Percentiles rank a stretch among this genome's conserved stretches.
These are phyloP conservation scores for Campoletis sonorensis DNA, from an alignment of 1,140 invertebrate genomes.

Conservation along the genomic window DNA sequence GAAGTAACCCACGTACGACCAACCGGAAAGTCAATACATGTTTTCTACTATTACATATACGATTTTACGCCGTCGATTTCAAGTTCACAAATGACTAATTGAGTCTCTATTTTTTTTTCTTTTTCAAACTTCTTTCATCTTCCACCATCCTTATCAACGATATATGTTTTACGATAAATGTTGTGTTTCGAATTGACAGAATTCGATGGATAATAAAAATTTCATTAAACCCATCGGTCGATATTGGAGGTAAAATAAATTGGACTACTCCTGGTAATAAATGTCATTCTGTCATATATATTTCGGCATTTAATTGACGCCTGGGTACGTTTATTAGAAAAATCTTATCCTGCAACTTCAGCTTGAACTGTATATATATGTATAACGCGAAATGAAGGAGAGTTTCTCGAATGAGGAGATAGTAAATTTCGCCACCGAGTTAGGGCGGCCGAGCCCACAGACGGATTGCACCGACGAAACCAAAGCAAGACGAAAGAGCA, in stretches of 20 bases:
- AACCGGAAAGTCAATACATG: not conserved
- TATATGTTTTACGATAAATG: not conserved
- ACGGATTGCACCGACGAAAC: conserved; percentile 55
- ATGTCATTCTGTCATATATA: too few relatives aligned
- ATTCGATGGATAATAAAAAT: too few relatives aligned
- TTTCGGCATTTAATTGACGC: too few relatives aligned
- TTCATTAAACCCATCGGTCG: too few relatives aligned
- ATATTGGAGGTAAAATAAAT: too few relatives aligned
- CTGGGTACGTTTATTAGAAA: not conserved
- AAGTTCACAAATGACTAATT: not conserved
- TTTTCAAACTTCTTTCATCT: not conserved
- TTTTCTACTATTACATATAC: not conserved
- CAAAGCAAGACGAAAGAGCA: conserved; percentile 14
- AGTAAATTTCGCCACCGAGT: conserved; percentile 54
- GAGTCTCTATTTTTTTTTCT: not conserved
- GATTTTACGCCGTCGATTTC: not conserved
- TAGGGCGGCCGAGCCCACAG: conserved; percentile 47
- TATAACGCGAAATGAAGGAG: not conserved
- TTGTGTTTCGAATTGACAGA: too few relatives aligned
- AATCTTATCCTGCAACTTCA: not conserved
- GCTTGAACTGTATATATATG: conserved; percentile 5
- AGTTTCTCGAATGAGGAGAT: conserved; percentile 39
- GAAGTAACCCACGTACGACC: not conserved
- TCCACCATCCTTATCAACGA: not conserved
- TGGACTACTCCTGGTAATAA: too few relatives aligned